A percentile compares a stretch with the other conserved stretches of the same genome.
phyloP scores from a whole-genome alignment of 2,113 vertebrate species.

The Cryptotis parvus region DNA sequence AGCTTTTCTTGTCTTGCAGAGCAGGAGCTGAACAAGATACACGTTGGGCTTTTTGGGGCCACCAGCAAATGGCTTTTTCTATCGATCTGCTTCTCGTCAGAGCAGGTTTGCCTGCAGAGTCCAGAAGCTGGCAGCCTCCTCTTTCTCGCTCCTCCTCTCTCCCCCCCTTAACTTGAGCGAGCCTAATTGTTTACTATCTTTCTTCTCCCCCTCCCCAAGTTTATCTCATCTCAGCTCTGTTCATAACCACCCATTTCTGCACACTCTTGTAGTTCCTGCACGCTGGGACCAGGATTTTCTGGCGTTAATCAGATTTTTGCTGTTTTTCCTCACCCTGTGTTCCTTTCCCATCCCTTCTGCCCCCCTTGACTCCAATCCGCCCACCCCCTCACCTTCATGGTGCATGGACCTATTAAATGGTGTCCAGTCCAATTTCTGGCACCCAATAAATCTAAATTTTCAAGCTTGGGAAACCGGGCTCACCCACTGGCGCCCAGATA shows the following conservation, averaged over 20 bases:
- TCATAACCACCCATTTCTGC: not conserved
- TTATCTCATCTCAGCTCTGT: not conserved
- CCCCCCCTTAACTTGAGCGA: not conserved
- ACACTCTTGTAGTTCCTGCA: not conserved
- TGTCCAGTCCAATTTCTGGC: conserved; percentile 83
- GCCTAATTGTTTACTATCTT: not conserved
- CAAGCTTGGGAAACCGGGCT: conserved; percentile 84
- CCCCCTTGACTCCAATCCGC: conserved; percentile 54
- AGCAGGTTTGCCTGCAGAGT: conserved; percentile 27
- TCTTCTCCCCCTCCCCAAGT: not conserved
- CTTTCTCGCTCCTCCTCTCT: no score
- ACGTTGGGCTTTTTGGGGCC: not conserved
- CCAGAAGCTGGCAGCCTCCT: not conserved
- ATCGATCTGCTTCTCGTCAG: conserved; percentile 25
- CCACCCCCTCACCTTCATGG: conserved; percentile 72
- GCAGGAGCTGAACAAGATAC: conserved; percentile 44
- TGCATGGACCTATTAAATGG: conserved; percentile 81
- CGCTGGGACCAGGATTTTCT: not conserved
- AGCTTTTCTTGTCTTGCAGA: conserved; percentile 62
- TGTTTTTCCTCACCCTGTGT: not conserved
- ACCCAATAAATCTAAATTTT: conserved; percentile 90
- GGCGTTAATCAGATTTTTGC: conserved; percentile 20
- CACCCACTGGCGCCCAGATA: conserved; percentile 87
- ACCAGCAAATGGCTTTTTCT: conserved; percentile 69
- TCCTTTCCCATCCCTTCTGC: conserved; percentile 14